Conservation (phyloP, 2,797 vertebrate genomes). For the Melanotaenia boesemani region DNA sequence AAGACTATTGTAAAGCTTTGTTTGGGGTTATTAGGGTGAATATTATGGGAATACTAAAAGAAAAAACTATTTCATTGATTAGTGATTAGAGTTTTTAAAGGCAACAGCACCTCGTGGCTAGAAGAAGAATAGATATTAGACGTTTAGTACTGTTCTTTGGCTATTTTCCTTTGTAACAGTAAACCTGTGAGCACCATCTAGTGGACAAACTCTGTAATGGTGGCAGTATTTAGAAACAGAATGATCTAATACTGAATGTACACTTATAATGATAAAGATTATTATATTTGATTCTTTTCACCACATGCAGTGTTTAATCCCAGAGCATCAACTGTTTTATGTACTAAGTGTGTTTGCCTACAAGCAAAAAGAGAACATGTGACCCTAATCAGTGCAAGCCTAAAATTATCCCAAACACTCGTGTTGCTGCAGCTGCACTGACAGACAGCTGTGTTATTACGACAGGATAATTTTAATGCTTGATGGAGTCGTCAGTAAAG, state of each 20-base stretch:
- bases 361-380: conserved; percentile 26
- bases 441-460: conserved; percentile 47
- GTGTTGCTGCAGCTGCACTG: conserved; percentile 29
- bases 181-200: neutral
- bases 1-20: too few relatives aligned
- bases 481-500: conserved; percentile 16
- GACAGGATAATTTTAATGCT: conserved; percentile 16
- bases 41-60: too few relatives aligned
- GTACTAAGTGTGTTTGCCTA: conserved; percentile 7
- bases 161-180: neutral
- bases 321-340: neutral
- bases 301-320: neutral
- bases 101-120: too few relatives aligned
- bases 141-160: neutral
- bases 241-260: neutral
- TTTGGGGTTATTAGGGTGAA: too few relatives aligned
- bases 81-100: too few relatives aligned
- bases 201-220: conserved; percentile 7
- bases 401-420: conserved; percentile 44
- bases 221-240: neutral
- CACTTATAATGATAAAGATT: neutral
- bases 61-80: too few relatives aligned
- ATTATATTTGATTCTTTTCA: conserved; percentile 1
- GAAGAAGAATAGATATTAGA: too few relatives aligned
- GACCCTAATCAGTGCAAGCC: conserved; percentile 43